Percentiles rank a stretch among this genome's conserved stretches.
These are phyloP conservation scores for Drosophila ambigua DNA, from an alignment of 1,140 invertebrate species.

Conservation along the genomic window DNA sequence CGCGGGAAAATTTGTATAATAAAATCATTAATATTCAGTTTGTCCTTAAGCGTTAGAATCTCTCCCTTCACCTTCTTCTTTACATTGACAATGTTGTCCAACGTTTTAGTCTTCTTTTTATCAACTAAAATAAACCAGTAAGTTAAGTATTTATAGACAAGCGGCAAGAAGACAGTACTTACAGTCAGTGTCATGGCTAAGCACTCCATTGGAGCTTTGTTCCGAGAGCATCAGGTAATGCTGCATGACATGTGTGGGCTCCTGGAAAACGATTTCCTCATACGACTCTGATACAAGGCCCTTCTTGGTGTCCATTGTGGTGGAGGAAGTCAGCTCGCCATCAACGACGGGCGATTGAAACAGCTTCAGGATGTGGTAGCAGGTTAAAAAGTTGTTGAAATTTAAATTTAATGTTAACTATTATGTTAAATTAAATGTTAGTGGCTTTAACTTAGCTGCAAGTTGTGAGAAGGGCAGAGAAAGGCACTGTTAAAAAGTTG, in stretches of 20 bases:
- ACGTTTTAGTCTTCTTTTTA: constrained; percentile 93
- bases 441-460: too few relatives aligned
- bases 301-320: constrained; percentile 90
- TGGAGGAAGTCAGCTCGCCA: constrained; percentile 84
- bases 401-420: too few relatives aligned
- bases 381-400: too few relatives aligned
- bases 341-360: constrained; percentile 91
- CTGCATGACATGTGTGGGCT: constrained; percentile 97
- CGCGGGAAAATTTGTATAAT: too few relatives aligned
- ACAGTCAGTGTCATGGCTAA: constrained; percentile 95
- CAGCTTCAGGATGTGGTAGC: constrained; percentile 98
- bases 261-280: constrained; percentile 99
- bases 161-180: constrained; percentile 84
- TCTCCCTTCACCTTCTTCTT: constrained; percentile 93
- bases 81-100: constrained; percentile 91
- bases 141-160: not conserved
- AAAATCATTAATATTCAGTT: too few relatives aligned
- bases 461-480: too few relatives aligned
- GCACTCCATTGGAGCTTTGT: constrained; percentile 61
- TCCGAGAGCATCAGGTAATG: constrained; percentile 92
- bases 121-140: constrained; percentile 89
- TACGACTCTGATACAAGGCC: constrained; percentile 96
- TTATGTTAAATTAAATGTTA: too few relatives aligned
- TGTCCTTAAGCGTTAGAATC: constrained; percentile 94
- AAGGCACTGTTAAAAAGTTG: too few relatives aligned